phyloP scores from a whole-genome alignment of 2,888 invertebrate genomes.

The Meloe dianella region DNA sequence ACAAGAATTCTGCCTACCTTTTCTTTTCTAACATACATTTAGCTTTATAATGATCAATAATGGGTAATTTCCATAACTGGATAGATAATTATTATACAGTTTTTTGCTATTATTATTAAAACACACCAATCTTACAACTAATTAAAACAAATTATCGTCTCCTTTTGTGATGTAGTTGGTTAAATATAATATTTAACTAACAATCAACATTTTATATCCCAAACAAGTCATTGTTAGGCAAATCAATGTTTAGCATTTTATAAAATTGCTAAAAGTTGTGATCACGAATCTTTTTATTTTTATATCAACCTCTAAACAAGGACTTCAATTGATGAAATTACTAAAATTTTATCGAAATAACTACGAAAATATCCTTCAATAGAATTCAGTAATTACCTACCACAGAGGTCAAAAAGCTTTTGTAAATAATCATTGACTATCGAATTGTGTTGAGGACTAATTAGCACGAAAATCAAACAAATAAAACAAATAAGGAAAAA shows the following conservation, averaged over 20 bases:
- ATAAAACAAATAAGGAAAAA: background rate
- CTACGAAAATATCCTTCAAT: background rate
- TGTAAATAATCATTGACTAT: background rate
- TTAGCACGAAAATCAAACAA: background rate
- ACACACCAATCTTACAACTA: constrained; percentile 3
- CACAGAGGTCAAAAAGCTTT: too few species aligned
- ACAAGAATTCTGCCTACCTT: constrained; percentile 10
- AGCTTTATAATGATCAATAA: background rate
- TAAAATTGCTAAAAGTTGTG: background rate
- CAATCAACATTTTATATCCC: background rate
- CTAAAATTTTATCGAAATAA: background rate
- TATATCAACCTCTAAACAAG: background rate
- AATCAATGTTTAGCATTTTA: constrained; percentile 1
- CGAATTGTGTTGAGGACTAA: background rate
- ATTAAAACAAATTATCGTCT: constrained; percentile 1
- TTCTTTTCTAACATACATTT: constrained; percentile 38
- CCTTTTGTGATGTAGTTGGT: background rate
- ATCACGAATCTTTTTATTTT: background rate
- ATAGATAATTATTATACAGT: background rate
- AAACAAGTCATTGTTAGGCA: background rate
- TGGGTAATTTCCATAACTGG: constrained; percentile 1
- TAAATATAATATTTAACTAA: background rate
- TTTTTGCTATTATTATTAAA: background rate
- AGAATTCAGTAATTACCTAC: background rate
- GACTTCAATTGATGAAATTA: background rate